Evolutionary conservation across 2,888 invertebrate genomes (phyloP).

Genomic region (Agonopterix arenella): DNA sequence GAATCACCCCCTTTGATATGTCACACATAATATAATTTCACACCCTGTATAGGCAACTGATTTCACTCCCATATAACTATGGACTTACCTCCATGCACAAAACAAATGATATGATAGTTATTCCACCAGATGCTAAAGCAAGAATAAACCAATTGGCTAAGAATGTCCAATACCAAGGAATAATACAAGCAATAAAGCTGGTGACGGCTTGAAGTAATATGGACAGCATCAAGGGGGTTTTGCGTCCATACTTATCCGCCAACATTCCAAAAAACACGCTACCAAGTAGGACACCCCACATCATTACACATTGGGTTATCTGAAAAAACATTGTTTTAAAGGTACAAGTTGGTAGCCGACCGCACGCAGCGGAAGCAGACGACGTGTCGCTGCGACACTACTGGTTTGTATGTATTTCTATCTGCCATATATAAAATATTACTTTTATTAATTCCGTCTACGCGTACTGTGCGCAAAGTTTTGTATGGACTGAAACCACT

Average conservation of each 20-base stretch:
- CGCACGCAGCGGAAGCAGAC: no score
- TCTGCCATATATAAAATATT: no score
- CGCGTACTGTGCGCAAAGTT: no score
- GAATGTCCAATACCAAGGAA: conserved; percentile 74
- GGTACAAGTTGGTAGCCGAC: no score
- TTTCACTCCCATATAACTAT: not conserved
- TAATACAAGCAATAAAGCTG: conserved; percentile 70
- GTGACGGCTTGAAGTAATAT: conserved; percentile 72
- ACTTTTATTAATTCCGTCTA: no score
- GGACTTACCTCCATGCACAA: conserved; percentile 76
- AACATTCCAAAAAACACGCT: conserved; percentile 77
- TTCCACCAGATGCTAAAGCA: conserved; percentile 79
- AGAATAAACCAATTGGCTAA: conserved; percentile 71
- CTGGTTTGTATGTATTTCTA: no score
- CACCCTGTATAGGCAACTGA: no score
- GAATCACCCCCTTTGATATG: no score
- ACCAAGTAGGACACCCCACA: conserved; percentile 80
- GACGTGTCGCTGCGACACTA: no score
- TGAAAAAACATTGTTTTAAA: conserved; percentile 25
- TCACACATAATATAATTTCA: no score
- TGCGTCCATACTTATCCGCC: conserved; percentile 80
- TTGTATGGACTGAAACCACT: no score
- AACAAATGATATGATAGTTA: conserved; percentile 80
- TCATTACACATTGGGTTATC: conserved; percentile 77
- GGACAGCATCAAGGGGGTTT: conserved; percentile 71